Evolutionary conservation across 30 jellyfish, hydroid and myxozoan genomes (phyloP), one percentile per base, ranked within the genome.

Genomic region (Cassiopea xamachana): DNA sequence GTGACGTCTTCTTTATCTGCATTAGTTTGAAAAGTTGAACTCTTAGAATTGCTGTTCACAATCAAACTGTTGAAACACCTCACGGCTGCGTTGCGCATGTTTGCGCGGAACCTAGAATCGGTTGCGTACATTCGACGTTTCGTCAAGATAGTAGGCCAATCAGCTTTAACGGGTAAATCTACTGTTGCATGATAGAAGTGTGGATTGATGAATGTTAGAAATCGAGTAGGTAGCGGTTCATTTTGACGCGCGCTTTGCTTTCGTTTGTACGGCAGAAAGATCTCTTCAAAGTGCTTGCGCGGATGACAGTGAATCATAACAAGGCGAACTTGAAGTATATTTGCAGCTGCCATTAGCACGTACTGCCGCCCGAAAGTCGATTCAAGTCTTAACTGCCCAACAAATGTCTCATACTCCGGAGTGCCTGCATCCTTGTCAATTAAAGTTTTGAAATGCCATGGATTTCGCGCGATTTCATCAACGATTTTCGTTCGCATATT

Each of bases 71-170:
- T 85, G 49, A 92, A 69, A 64, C 98, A 92, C 82, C 98, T 92
- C 82, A 92, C 98, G 3, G 98, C 95, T 75, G 98, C 98, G 67
- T 86, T 92, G 17, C 98, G 60, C 98, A 92, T 92, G 81, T 92
- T 90, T 77, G 98, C 91, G 77, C 98, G 91, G 88, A 93, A 93
- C 27, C 97, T 79, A 4, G 95, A 78, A 69, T 93, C 97, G n/a
- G 96, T 93, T 55, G 97, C 97, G 90, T 93, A 93, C 95, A 87
- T 74, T 58, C 95, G 87, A 48, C 98, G 95, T 69, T 90, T 89
- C 1, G 95, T 88, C 19, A 93, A 16, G 46, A 93, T 93, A 12
- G 96, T 82, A 7, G 98, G 98, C 98, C 98, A 93, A 59, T 93
- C 98, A 10, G 98, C 87, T 77, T 79, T 80, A 48, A 93, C 89